Conservation (phyloP, 2,797 vertebrate genomes). For the Telmatherina bonti region DNA sequence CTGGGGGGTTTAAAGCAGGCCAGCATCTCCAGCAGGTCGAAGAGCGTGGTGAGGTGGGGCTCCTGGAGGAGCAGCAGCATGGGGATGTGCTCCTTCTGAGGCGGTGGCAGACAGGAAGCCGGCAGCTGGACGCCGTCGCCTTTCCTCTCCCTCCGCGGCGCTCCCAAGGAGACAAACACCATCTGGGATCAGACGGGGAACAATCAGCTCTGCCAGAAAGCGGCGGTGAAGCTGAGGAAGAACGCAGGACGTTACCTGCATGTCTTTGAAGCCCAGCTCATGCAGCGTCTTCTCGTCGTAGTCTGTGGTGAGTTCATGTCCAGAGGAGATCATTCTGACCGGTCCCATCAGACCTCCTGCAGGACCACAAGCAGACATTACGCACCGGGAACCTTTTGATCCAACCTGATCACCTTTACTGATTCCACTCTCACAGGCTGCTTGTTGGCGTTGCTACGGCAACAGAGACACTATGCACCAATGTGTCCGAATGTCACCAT, state of each 20-base stretch:
- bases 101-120: slow-evolving; percentile 95
- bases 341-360: slow-evolving; percentile 97
- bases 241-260: slow-evolving; percentile 87
- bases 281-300: slow-evolving; percentile 99
- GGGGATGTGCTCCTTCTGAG: slow-evolving; percentile 98
- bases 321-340: slow-evolving; percentile 98
- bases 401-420: too few relatives aligned
- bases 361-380: slow-evolving; percentile 22
- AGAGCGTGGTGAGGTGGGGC: slow-evolving; percentile 97
- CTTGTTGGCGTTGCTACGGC: too few relatives aligned
- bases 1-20: slow-evolving; percentile 96
- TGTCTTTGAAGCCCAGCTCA: slow-evolving; percentile 98
- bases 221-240: background rate
- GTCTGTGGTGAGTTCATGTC: slow-evolving; percentile 97
- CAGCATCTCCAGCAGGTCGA: slow-evolving; percentile 97
- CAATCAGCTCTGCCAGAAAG: background rate
- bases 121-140: slow-evolving; percentile 97
- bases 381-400: background rate
- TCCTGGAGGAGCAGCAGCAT: slow-evolving; percentile 98
- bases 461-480: too few relatives aligned
- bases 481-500: too few relatives aligned
- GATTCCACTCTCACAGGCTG: too few relatives aligned
- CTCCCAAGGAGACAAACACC: slow-evolving; percentile 98
- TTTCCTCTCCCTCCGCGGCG: slow-evolving; percentile 94
- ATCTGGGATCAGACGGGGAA: slow-evolving; percentile 81